Percentiles rank a stretch among this genome's conserved stretches.
Evolutionary conservation across 2,797 vertebrate genomes (phyloP).

Genomic region (Scolopax bukidnonensis): DNA sequence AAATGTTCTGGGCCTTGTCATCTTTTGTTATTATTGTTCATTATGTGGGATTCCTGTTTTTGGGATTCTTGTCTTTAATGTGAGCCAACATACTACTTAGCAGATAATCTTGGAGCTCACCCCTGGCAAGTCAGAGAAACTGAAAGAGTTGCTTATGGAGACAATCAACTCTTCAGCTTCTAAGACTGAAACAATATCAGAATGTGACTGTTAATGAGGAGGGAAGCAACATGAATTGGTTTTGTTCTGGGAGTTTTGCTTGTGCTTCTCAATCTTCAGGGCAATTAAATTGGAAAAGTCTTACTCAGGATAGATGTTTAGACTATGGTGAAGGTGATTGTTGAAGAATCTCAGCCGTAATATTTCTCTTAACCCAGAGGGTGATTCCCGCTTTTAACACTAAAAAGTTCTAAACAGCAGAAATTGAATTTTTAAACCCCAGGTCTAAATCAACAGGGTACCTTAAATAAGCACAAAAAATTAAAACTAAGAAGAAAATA

Average conservation of each 20-base stretch:
- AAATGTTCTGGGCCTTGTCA: background rate
- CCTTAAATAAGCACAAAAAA: background rate
- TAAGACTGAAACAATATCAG: background rate
- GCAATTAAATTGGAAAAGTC: background rate
- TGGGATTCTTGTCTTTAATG: background rate
- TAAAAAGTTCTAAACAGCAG: background rate
- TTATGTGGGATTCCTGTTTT: background rate
- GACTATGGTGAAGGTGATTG: background rate
- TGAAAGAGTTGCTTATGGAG: background rate
- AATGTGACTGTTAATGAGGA: background rate
- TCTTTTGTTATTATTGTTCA: background rate
- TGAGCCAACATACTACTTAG: accelerated
- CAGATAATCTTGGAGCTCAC: background rate
- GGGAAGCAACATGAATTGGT: background rate
- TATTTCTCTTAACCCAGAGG: background rate
- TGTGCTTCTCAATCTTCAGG: background rate
- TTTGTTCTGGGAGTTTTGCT: background rate
- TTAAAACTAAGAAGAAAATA: background rate
- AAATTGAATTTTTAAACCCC: background rate
- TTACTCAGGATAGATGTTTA: background rate
- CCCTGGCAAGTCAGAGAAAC: background rate
- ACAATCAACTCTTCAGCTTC: background rate
- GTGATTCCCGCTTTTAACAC: background rate
- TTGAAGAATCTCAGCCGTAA: background rate
- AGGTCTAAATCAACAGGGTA: background rate